A percentile compares a stretch with the other conserved stretches of the same genome.
Conservation (phyloP, 2,797 vertebrate species). For the Oophaga sylvatica region DNA sequence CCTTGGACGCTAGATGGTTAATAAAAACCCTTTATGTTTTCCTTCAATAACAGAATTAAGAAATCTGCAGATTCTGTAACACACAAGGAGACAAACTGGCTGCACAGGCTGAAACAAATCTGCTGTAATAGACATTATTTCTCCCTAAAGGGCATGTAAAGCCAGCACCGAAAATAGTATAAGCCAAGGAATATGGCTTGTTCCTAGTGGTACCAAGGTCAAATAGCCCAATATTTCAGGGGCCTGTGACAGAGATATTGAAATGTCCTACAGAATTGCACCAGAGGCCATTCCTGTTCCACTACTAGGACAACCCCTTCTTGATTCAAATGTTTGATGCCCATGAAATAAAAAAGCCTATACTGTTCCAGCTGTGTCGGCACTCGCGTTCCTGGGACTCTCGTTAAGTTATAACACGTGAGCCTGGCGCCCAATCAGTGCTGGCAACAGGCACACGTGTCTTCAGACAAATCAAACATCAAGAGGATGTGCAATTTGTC, state of each 20-base stretch:
- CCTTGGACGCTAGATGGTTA: too few species aligned
- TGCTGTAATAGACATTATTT: slow-evolving; percentile 30
- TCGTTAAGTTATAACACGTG: too few species aligned
- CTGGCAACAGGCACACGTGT: too few species aligned
- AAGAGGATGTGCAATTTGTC: too few species aligned
- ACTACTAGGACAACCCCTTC: too few species aligned
- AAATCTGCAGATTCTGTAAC: slow-evolving; percentile 14
- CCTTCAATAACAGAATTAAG: not conserved
- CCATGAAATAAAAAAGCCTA: too few species aligned
- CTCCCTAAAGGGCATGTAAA: slow-evolving; percentile 40
- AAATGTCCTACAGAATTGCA: not conserved
- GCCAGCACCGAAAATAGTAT: slow-evolving; percentile 33
- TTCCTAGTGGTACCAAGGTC: slow-evolving; percentile 16
- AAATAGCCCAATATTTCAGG: slow-evolving; percentile 6
- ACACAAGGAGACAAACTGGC: slow-evolving; percentile 27
- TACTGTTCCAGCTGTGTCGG: too few species aligned
- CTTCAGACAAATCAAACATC: too few species aligned
- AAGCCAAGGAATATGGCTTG: not conserved
- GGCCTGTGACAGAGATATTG: not conserved
- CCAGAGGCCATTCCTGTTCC: not conserved
- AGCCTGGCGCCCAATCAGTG: too few species aligned
- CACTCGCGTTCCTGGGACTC: too few species aligned
- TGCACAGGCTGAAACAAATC: slow-evolving; percentile 41
- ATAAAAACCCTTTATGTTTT: not conserved
- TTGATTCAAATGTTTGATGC: too few species aligned